phyloP scores from a whole-genome alignment of 2,113 vertebrate species.

The Calidris pugnax region DNA sequence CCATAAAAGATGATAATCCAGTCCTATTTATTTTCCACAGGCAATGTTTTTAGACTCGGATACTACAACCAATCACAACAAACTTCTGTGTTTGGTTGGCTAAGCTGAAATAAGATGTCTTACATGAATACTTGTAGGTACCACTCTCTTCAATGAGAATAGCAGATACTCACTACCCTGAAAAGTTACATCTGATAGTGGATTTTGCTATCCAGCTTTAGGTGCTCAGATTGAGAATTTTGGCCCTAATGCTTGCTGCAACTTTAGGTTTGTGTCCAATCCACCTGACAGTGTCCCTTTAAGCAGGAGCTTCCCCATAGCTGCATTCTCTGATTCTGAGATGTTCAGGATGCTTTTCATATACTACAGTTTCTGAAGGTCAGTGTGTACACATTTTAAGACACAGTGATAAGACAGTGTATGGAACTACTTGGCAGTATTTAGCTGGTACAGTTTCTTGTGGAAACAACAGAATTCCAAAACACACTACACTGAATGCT shows the following conservation, averaged over 20 bases:
- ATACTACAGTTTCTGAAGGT: constrained; percentile 56
- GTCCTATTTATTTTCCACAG: background rate
- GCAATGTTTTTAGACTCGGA: background rate
- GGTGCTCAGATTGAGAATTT: background rate
- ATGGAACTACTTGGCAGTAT: constrained; percentile 74
- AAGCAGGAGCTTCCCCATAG: background rate
- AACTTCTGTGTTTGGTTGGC: background rate
- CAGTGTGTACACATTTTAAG: constrained; percentile 52
- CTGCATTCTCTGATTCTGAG: constrained; percentile 2
- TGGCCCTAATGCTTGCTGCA: background rate
- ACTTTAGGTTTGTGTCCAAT: background rate
- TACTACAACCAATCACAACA: background rate
- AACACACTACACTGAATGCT: constrained; percentile 63
- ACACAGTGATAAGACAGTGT: constrained; percentile 59
- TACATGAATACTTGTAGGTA: background rate
- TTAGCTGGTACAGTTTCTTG: constrained; percentile 72
- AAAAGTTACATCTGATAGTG: background rate
- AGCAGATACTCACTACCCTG: background rate
- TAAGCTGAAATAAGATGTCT: background rate
- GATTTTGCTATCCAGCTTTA: constrained; percentile 9
- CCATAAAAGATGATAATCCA: background rate
- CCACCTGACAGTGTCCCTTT: background rate
- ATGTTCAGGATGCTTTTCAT: constrained; percentile 42
- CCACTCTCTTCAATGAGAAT: background rate
- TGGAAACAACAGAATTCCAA: constrained; percentile 67